These are phyloP conservation scores for Troilus luridus DNA, from an alignment of 2,888 invertebrate species.

Conservation along the genomic window DNA sequence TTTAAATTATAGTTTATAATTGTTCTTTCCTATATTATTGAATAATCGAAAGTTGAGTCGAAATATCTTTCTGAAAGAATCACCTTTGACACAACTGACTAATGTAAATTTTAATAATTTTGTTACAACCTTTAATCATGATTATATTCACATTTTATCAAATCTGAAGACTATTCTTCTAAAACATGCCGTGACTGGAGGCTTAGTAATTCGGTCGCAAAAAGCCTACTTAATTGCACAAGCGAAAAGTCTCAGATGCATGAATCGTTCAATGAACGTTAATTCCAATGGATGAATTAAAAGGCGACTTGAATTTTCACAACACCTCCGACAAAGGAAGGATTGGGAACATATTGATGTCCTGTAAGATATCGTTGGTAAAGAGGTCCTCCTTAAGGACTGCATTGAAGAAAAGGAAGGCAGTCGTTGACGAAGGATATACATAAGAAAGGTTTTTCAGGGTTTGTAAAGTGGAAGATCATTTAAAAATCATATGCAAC, in stretches of 20 bases:
- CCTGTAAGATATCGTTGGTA: background rate
- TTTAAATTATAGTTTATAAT: no score
- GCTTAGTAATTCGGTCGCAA: background rate
- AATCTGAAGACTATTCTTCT: background rate
- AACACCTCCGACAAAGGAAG: conserved; percentile 5
- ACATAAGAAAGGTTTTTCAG: background rate
- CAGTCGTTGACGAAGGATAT: background rate
- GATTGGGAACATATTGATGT: background rate
- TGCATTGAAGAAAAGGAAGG: background rate
- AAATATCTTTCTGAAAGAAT: no score
- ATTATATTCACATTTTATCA: background rate
- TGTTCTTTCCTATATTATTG: no score
- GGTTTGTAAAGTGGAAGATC: background rate
- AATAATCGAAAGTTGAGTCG: no score
- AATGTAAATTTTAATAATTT: no score
- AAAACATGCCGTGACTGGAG: background rate
- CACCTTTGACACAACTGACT: no score
- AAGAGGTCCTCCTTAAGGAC: background rate
- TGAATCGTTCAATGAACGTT: background rate
- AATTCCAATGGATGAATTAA: background rate
- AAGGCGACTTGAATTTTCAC: background rate
- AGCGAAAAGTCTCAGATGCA: background rate
- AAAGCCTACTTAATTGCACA: background rate
- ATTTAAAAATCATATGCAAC: background rate
- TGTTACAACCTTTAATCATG: no score